phyloP scores from a whole-genome alignment of 2,888 invertebrate genomes.

The Pherbina coryleti region DNA sequence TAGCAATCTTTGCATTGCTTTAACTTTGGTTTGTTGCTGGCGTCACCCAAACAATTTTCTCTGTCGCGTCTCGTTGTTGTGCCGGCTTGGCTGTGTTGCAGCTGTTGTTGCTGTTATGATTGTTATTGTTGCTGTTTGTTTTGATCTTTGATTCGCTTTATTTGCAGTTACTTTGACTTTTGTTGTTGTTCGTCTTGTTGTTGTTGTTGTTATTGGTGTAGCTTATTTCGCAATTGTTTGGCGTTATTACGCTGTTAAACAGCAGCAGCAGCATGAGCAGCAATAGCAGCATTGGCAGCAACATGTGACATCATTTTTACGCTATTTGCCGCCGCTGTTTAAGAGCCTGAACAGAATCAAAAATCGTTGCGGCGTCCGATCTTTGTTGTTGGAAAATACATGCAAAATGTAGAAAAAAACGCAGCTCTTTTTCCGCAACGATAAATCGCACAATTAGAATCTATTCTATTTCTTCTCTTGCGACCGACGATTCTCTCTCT shows the following conservation, averaged over 20 bases:
- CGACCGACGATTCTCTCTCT: too few relatives aligned
- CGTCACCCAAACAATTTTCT: slow-evolving; percentile 34
- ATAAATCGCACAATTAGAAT: too few relatives aligned
- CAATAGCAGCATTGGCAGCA: slow-evolving; percentile 12
- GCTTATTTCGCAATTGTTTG: slow-evolving; percentile 16
- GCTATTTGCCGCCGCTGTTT: neutral
- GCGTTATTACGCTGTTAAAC: neutral
- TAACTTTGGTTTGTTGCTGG: neutral
- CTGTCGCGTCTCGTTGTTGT: slow-evolving; percentile 26
- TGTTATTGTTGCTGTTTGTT: slow-evolving; percentile 32
- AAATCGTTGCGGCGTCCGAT: too few relatives aligned
- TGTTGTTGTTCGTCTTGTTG: slow-evolving; percentile 15
- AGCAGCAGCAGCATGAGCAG: slow-evolving; percentile 13
- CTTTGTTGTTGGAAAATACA: too few relatives aligned
- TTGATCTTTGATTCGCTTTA: slow-evolving; percentile 22
- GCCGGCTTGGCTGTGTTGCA: neutral
- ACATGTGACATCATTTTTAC: slow-evolving; percentile 42
- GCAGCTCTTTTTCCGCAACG: too few relatives aligned
- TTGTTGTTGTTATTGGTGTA: neutral
- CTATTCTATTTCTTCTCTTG: too few relatives aligned
- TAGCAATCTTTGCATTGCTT: neutral
- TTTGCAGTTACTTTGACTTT: neutral
- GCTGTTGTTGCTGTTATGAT: neutral
- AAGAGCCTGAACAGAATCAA: too few relatives aligned
- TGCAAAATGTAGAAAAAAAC: too few relatives aligned